phyloP scores from a whole-genome alignment of 2,888 invertebrate species.

The Eucera pruinosa region DNA sequence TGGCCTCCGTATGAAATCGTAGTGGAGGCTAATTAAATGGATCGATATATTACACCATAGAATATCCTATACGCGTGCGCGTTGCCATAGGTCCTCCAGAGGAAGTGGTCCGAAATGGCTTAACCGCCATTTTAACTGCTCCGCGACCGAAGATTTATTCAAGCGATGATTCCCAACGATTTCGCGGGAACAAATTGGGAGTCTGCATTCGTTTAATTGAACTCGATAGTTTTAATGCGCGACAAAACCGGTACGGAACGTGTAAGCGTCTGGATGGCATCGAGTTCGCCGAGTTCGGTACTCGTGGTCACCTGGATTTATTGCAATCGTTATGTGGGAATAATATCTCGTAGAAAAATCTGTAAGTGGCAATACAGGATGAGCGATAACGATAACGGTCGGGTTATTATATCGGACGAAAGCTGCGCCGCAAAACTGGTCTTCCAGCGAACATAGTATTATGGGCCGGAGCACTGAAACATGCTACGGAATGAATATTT shows the following conservation, averaged over 20 bases:
- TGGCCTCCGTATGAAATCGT: conserved; percentile 22
- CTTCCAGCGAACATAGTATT: conserved; percentile 18
- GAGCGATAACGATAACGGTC: conserved; percentile 51
- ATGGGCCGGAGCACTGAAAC: conserved; percentile 11
- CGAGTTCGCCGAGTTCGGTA: conserved; percentile 4
- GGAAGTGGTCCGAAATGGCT: conserved; percentile 38
- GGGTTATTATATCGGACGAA: conserved; percentile 36
- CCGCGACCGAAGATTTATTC: conserved; percentile 20
- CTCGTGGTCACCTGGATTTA: conserved; percentile 30
- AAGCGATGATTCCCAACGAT: conserved; percentile 34
- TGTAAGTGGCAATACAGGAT: conserved; percentile 26
- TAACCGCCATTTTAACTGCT: conserved; percentile 41
- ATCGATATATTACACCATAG: conserved; percentile 40
- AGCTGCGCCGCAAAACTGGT: conserved; percentile 37
- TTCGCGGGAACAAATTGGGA: conserved; percentile 28
- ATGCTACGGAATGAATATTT: conserved; percentile 28
- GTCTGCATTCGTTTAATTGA: conserved; percentile 40
- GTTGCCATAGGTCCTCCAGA: neutral
- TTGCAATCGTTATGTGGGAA: conserved; percentile 43
- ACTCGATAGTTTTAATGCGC: conserved; percentile 47
- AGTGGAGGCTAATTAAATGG: conserved; percentile 45
- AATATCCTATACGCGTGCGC: conserved; percentile 19
- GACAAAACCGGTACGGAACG: conserved; percentile 46
- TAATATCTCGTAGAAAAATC: conserved; percentile 42
- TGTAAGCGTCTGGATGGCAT: conserved; percentile 7